Evolutionary conservation across 2,888 invertebrate species (phyloP).

Genomic region (Byasa hedistus): DNA sequence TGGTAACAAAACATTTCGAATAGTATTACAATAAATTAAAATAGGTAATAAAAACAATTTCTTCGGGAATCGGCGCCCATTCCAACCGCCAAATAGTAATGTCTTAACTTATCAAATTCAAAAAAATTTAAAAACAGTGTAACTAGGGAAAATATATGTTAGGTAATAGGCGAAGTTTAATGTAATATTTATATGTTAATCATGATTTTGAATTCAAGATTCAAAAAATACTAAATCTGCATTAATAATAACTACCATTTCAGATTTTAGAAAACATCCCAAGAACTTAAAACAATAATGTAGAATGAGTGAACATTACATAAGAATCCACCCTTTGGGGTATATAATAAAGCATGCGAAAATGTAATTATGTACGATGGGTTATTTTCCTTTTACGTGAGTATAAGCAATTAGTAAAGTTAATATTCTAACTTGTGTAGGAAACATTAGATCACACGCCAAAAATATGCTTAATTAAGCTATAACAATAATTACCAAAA

Average conservation of each 20-base stretch:
- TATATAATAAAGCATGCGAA: conserved; percentile 76
- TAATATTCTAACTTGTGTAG: conserved; percentile 32
- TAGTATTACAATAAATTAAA: too few relatives aligned
- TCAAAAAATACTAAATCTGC: background rate
- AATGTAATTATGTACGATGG: conserved; percentile 69
- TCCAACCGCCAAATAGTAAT: too few relatives aligned
- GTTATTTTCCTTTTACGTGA: conserved; percentile 77
- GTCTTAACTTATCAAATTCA: too few relatives aligned
- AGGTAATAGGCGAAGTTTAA: too few relatives aligned
- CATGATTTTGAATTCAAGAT: too few relatives aligned
- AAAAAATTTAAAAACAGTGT: too few relatives aligned
- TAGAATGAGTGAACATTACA: conserved; percentile 41
- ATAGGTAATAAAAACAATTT: too few relatives aligned
- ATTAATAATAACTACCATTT: background rate
- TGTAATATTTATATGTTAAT: too few relatives aligned
- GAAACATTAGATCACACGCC: conserved; percentile 26
- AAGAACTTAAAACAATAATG: conserved; percentile 9
- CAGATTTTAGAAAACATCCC: background rate
- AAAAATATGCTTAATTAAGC: conserved; percentile 13
- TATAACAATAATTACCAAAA: conserved; percentile 1
- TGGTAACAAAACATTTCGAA: too few relatives aligned
- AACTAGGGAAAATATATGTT: too few relatives aligned
- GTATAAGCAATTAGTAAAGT: conserved; percentile 68
- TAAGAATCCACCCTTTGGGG: conserved; percentile 69
- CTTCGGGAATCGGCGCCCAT: too few relatives aligned